Percentiles rank a stretch among this genome's conserved stretches.
phyloP scores from a whole-genome alignment of 2,888 invertebrate species.

The Drosophila trichaetosa region DNA sequence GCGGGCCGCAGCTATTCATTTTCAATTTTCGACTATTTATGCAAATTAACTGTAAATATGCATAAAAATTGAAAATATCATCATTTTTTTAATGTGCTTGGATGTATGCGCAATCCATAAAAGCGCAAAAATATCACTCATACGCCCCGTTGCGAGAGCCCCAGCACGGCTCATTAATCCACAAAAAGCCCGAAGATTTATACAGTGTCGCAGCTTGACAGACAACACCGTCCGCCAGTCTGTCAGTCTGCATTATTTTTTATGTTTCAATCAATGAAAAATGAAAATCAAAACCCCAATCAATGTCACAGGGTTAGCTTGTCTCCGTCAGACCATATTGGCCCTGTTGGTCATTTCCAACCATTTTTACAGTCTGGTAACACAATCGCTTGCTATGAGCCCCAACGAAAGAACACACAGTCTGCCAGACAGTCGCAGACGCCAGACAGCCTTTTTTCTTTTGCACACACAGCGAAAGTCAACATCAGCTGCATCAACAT shows the following conservation, averaged over 20 bases:
- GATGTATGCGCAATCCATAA: slow-evolving; percentile 39
- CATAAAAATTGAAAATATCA: slow-evolving; percentile 78
- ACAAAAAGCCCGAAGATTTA: slow-evolving; percentile 38
- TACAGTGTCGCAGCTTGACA: slow-evolving; percentile 35
- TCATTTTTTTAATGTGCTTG: slow-evolving; percentile 43
- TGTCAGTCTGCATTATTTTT: slow-evolving; percentile 39
- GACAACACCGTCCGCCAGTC: slow-evolving; percentile 12
- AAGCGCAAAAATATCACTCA: slow-evolving; percentile 78
- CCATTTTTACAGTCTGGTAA: slow-evolving; percentile 76
- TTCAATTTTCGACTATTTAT: slow-evolving; percentile 80
- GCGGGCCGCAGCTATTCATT: slow-evolving; percentile 59
- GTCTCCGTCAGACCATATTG: slow-evolving; percentile 6
- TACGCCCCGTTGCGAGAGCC: slow-evolving; percentile 67
- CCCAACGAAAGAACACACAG: slow-evolving; percentile 27
- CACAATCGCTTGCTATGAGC: slow-evolving; percentile 70
- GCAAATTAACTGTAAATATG: slow-evolving; percentile 76
- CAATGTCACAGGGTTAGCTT: slow-evolving; percentile 67
- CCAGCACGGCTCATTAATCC: slow-evolving; percentile 70
- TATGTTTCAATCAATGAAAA: slow-evolving; percentile 80
- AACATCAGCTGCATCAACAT: slow-evolving; percentile 29
- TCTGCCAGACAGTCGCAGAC: slow-evolving; percentile 6
- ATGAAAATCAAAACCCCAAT: slow-evolving; percentile 77
- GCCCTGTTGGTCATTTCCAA: slow-evolving; percentile 41
- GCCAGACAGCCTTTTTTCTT: neutral
- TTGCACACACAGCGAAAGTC: slow-evolving; percentile 46